Base-by-base conservation (phyloP, 2,113 vertebrate genomes). In the Oreochromis spilurus region DNA sequence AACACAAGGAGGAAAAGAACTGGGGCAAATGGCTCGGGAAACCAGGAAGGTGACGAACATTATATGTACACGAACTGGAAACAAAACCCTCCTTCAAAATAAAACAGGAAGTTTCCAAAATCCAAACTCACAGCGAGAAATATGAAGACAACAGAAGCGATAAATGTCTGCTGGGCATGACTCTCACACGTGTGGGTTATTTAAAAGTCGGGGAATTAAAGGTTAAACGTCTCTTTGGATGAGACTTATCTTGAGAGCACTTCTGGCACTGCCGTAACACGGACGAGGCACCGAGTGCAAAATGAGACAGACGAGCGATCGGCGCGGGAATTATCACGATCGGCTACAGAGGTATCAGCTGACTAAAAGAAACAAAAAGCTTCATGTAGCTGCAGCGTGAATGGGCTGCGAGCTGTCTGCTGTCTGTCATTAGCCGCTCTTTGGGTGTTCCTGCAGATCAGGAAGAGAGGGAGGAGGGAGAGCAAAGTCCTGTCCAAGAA, bases 401-500 rank as follows among this genome's bases (percentile, higher is more conserved):
- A 93, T 81, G 85, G 81, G 83, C 90, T 88, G 83, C 86, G 86
- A 93, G 87, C 85, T 88, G 89, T 90, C 90, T 90, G 70, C 87
- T 93, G 91, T 90, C 93, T 90, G 90, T 94, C 88, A 88, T 89
- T 50, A 75, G 7, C 83, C 60, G 78, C 91, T 95, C 85, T 79
- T 88, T 89, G 92, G 92, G 89, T 95, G 91, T 94, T 95, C 91
- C 89, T 87, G 65, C 81, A 92, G 89, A 94, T 93, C 91, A 90
- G 83, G 16, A 81, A 67, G 83, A 11, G 60, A 26, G 26, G 65
- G 84, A 53, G 21, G 17, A 31, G 82, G 72, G 89, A 88, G 91
- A 92, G 92, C 86, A 92, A 95, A 94, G 94, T 92, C 91, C 87
- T 94, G 94, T 95, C 95, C 95, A 95, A 95, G 95, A 96, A 96